Percentiles rank a stretch among this genome's conserved stretches.
Evolutionary conservation across 2,113 vertebrate species (phyloP).

Genomic region (Serilophus lunatus): DNA sequence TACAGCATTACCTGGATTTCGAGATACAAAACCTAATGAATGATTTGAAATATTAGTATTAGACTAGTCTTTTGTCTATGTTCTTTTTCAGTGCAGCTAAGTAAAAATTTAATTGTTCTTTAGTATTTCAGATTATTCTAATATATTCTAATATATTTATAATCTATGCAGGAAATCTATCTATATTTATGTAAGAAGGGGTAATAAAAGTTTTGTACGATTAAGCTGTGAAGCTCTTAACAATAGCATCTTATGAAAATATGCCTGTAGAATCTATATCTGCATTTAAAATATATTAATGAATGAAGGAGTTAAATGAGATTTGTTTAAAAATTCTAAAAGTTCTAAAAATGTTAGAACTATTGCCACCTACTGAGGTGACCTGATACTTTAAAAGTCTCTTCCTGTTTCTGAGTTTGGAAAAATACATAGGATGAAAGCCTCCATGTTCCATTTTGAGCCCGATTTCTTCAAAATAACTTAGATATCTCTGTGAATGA

Average conservation of each 20-base stretch:
- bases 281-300: background rate
- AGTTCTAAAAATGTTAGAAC: background rate
- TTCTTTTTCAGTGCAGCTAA: background rate
- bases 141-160: background rate
- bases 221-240: background rate
- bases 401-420: background rate
- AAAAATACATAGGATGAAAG: background rate
- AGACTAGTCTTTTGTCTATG: background rate
- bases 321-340: background rate
- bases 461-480: background rate
- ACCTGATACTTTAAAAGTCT: background rate
- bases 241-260: background rate
- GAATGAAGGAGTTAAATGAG: background rate
- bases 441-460: background rate
- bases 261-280: background rate
- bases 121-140: background rate
- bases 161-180: background rate
- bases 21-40: background rate
- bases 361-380: background rate
- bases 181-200: background rate
- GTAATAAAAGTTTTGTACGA: background rate
- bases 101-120: background rate
- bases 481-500: background rate
- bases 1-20: constrained; percentile 14
- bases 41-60: background rate